Evolutionary conservation across 2,888 invertebrate species (phyloP), one percentile per base, ranked within the genome.

Genomic region (Eupithecia pulchellata): DNA sequence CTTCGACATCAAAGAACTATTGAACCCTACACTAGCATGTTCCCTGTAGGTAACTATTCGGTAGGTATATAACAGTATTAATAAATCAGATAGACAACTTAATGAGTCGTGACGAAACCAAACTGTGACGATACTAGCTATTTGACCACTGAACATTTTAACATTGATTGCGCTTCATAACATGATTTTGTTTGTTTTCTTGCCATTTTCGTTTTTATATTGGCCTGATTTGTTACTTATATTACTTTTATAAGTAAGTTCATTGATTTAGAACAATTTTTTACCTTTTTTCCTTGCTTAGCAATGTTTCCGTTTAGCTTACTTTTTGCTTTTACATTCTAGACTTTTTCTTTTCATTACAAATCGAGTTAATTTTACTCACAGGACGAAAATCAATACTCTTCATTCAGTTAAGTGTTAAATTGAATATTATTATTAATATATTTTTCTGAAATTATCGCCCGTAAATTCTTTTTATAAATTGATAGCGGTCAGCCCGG

Each of bases 51-150:
- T 29, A 29, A 27, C 27, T 17, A 20, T 6, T 14, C 20, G 25
- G 25, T 13, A 52, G 20, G 52, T n/a, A n/a, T 3, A 1, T 29
- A 57, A 29, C 29, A 29, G 47, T 9, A 14, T 5, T 17, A 27
- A 57, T 57, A 27, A 57, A 57, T 57, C 55, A 57, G 55, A 57
- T 29, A 29, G 55, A 25, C 55, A 27, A 57, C 14, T 57, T 57
- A 57, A 57, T 57, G 55, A 29, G 14, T 27, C 55, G 29, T 57
- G 47, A 47, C 47, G n/a, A 42, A n/a, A n/a, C 2, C n/a, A n/a
- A 42, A 42, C 6, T 42, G 42, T 42, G 11, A 52, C 52, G 55
- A 57, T 27, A 29, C 14, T 27, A 1, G 17, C 55, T 27, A 55
- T 27, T 55, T 27, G 25, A 8, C 27, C 27, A 29, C 55, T 25